Evolutionary conservation across 1,140 invertebrate genomes (phyloP), one percentile per base, ranked within the genome.

Genomic region (Drepana arcuata): DNA sequence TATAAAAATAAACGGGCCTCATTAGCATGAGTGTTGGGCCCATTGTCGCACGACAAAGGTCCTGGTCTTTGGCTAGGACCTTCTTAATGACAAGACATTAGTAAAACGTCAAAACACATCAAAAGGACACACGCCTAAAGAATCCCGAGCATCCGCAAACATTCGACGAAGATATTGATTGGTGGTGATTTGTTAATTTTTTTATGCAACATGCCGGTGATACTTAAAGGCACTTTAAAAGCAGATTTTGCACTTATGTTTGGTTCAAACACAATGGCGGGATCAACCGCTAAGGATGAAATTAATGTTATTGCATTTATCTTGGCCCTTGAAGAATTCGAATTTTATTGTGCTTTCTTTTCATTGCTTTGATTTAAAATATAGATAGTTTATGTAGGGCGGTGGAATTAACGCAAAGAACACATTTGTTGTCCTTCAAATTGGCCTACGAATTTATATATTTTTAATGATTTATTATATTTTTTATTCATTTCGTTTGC

Each of bases 51-150:
- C n/a, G n/a, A n/a, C n/a, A 58, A 77, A 63, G 46, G 50, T 54
- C 51, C 43, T 59, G 46, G 59, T 56, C 54, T 62, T 66, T 66
- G 58, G 27, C 34, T 40, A 66, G 58, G 60, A 70, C 48, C 58
- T 59, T 46, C 43, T 32, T 73, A 79, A 79, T 66, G 71, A 67
- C 55, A 54, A 14, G 61, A 48, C 73, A 82, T 82, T 80, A 80
- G 75, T 82, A 75, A 80, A 71, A 59, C 71, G 78, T 82, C 78
- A 77, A 67, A 82, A 82, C 75, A 82, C 51, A 72, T 80, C 72
- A 82, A 71, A n/a, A 79, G 58, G 70, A 73, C 56, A 61, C 50
- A 45, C 41, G 31, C 43, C 46, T 47, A 34, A 50, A 60, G 53
- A 40, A 43, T 48, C 58, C 57, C 38, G 35, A 67, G 49, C 49